Evolutionary conservation across 1,140 invertebrate species (phyloP).

Genomic region (Elysia chlorotica): DNA sequence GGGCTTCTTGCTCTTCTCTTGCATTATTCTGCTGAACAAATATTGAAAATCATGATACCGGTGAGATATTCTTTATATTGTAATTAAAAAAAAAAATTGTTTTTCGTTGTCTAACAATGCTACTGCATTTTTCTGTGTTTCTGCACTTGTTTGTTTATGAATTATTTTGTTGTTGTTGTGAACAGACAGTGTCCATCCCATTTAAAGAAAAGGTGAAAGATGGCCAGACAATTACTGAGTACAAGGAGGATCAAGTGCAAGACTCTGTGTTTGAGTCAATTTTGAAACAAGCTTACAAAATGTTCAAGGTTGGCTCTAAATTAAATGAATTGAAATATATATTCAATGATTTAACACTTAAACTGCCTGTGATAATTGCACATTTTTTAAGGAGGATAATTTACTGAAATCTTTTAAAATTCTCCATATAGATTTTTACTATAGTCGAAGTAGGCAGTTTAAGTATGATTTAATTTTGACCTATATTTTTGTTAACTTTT

Average conservation of each 20-base stretch:
- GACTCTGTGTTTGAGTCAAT: slow-evolving; percentile 77
- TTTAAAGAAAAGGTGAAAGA: slow-evolving; percentile 72
- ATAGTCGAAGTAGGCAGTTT: too few relatives aligned
- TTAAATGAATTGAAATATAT: too few relatives aligned
- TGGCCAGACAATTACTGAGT: slow-evolving; percentile 72
- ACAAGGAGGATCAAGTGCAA: slow-evolving; percentile 77
- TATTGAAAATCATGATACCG: not conserved
- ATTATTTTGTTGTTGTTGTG: not conserved
- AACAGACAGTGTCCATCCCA: slow-evolving; percentile 75
- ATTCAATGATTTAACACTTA: too few relatives aligned
- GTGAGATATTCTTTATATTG: not conserved
- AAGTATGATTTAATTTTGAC: too few relatives aligned
- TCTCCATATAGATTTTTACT: too few relatives aligned
- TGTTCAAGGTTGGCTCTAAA: slow-evolving; percentile 70
- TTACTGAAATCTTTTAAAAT: too few relatives aligned
- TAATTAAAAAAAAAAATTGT: not conserved
- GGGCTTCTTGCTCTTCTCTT: not conserved
- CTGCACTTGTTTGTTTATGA: not conserved
- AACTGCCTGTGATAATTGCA: too few relatives aligned
- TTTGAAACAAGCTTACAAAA: slow-evolving; percentile 74
- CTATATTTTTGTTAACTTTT: too few relatives aligned
- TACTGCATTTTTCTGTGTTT: not conserved
- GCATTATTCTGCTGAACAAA: not conserved
- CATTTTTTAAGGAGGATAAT: too few relatives aligned
- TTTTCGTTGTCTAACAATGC: not conserved